These are phyloP conservation scores for Itoplectis maculator DNA, from an alignment of 2,888 invertebrate species.

Conservation along the genomic window DNA sequence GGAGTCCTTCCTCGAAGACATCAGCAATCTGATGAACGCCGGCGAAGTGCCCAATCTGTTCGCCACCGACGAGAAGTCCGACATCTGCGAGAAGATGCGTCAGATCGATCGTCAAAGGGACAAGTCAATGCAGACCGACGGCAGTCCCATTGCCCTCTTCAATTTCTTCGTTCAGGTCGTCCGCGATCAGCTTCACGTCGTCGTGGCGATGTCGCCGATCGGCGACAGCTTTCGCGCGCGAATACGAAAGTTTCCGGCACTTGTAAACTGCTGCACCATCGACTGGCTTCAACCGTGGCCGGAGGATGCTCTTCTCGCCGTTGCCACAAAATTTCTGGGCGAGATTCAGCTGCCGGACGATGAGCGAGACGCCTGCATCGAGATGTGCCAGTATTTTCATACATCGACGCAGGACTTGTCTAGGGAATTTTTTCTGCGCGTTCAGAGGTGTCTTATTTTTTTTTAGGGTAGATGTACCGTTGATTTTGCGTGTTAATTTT, in stretches of 20 bases:
- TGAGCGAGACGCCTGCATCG: constrained; percentile 92
- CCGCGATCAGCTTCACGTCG: constrained; percentile 95
- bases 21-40: constrained; percentile 95
- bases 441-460: constrained; percentile 86
- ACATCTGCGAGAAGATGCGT: constrained; percentile 97
- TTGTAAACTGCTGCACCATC: constrained; percentile 98
- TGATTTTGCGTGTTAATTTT: too few relatives aligned
- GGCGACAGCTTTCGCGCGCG: constrained; percentile 93
- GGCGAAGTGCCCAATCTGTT: constrained; percentile 98
- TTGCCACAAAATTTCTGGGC: constrained; percentile 91
- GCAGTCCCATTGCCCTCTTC: constrained; percentile 94
- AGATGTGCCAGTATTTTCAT: constrained; percentile 96
- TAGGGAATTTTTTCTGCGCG: constrained; percentile 87
- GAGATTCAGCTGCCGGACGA: constrained; percentile 91
- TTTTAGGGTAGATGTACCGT: too few relatives aligned
- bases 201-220: constrained; percentile 96
- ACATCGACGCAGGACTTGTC: constrained; percentile 92
- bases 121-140: constrained; percentile 95
- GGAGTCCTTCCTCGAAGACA: constrained; percentile 96
- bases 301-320: constrained; percentile 95
- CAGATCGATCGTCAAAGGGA: constrained; percentile 95
- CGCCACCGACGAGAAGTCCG: constrained; percentile 93
- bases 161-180: constrained; percentile 96
- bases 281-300: constrained; percentile 99
- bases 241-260: constrained; percentile 95